These are phyloP conservation scores for Lophotriccus pileatus DNA, from an alignment of 2,797 vertebrate genomes.

Conservation along the genomic window DNA sequence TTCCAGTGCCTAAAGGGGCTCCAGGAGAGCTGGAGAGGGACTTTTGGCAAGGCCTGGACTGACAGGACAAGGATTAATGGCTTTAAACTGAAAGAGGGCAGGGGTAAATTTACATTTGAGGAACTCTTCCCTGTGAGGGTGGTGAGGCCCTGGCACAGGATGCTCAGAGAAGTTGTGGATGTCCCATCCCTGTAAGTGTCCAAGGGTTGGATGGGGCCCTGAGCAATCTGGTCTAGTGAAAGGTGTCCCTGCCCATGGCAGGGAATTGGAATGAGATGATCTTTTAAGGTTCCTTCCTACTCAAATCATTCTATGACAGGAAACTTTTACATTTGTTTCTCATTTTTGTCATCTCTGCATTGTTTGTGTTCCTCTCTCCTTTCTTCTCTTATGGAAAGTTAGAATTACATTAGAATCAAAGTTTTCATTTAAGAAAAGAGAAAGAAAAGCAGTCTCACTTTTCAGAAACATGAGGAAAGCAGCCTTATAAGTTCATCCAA, in stretches of 20 bases:
- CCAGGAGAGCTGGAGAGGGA: not conserved
- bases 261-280: not conserved
- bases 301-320: not conserved
- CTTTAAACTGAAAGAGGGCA: not conserved
- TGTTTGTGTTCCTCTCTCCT: not conserved
- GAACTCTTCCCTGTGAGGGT: not conserved
- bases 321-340: not conserved
- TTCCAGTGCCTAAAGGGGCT: not conserved
- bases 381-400: not conserved
- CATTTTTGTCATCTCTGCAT: not conserved
- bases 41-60: not conserved
- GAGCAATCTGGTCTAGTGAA: not conserved
- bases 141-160: not conserved
- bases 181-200: not conserved
- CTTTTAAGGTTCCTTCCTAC: not conserved
- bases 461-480: not conserved
- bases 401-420: not conserved
- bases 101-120: not conserved
- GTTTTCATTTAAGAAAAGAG: not conserved
- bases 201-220: not conserved
- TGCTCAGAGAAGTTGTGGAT: not conserved
- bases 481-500: not conserved
- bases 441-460: not conserved
- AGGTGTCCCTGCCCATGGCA: not conserved
- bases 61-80: not conserved